Percentiles rank a stretch among this genome's conserved stretches.
Evolutionary conservation across 2,797 vertebrate genomes (phyloP).

Genomic region (Australoheros facetus): DNA sequence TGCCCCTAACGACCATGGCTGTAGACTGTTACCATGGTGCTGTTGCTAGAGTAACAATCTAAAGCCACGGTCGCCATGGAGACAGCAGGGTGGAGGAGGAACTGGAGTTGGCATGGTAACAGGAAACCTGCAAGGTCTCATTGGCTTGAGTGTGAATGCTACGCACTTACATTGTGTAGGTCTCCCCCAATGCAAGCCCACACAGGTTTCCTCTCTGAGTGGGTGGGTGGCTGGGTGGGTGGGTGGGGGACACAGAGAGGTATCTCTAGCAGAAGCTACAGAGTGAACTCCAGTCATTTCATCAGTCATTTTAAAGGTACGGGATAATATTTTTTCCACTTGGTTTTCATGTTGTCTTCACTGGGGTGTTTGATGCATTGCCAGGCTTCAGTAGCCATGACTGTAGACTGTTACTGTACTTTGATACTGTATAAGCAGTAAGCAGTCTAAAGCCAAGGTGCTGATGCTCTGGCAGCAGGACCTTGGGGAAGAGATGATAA

Average conservation of each 20-base stretch:
- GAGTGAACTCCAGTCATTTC: neutral
- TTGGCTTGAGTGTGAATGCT: constrained; percentile 69
- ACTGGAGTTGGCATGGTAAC: constrained; percentile 83
- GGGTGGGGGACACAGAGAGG: constrained; percentile 17
- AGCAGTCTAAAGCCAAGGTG: constrained; percentile 99
- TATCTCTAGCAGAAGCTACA: neutral
- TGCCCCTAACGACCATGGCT: constrained; percentile 98
- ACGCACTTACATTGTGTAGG: constrained; percentile 64
- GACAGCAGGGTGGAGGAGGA: constrained; percentile 82
- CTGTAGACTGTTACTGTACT: constrained; percentile 99
- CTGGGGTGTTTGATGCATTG: constrained; percentile 59
- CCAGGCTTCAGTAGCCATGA: constrained; percentile 99
- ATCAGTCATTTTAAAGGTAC: constrained; percentile 37
- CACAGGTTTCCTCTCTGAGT: constrained; percentile 65
- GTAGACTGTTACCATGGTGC: constrained; percentile 98
- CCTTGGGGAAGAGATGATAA: neutral
- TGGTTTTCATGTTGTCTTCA: constrained; percentile 19
- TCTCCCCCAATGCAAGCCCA: constrained; percentile 77
- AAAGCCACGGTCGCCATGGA: constrained; percentile 99
- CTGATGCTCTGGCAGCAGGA: constrained; percentile 86
- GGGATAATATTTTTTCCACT: neutral
- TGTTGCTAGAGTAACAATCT: constrained; percentile 98
- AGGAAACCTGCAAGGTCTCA: constrained; percentile 70
- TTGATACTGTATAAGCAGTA: constrained; percentile 91
- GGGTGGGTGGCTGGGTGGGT: constrained; percentile 4